Evolutionary conservation across 1,140 invertebrate genomes (phyloP), one percentile per base, ranked within the genome.

Genomic region (Drosophila tani): DNA sequence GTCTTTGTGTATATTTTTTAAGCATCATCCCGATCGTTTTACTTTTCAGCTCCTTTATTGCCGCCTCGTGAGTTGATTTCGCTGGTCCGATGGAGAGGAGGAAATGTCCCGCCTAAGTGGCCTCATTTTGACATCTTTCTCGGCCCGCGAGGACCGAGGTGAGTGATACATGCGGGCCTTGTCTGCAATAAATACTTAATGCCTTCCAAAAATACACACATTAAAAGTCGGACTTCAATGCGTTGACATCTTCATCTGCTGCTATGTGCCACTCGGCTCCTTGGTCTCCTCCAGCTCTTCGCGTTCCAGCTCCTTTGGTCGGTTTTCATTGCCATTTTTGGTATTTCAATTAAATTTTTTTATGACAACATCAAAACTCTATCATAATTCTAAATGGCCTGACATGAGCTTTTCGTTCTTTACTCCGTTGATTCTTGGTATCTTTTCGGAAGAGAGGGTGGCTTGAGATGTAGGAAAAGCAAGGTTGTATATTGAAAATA

Each of bases 301-400:
- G 45, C 53, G 27, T 32, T 47, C 15, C 32, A 29, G 51, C 71
- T 46, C 51, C 62, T 56, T 73, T 67, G 69, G 56, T 53, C 64
- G 80, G 59, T 74, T 83, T 84, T 73, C 85, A 66, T 90, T 84
- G 85, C 85, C 85, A 90, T 90, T 90, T 90, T 90, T 90, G 85
- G 85, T 90, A 90, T 90, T 90, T 90, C 85, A 90, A 90, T 90
- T 90, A 90, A 90, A 90, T 90, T 90, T 90, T 85, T 90, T 90
- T 90, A 90, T 90, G 85, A 90, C 85, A 90, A 90, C 85, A 90
- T 90, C 85, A 90, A 90, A 90, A 90, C 85, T 90, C 85, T 90
- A 90, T 90, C 85, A 90, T 90, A 90, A 90, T 90, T 90, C 85
- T 90, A 90, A 90, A 90, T 74, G 81, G 67, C 50, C 55, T 90